Conservation (phyloP, 2,797 vertebrate species). For the Oceanodroma leucorhoa region DNA sequence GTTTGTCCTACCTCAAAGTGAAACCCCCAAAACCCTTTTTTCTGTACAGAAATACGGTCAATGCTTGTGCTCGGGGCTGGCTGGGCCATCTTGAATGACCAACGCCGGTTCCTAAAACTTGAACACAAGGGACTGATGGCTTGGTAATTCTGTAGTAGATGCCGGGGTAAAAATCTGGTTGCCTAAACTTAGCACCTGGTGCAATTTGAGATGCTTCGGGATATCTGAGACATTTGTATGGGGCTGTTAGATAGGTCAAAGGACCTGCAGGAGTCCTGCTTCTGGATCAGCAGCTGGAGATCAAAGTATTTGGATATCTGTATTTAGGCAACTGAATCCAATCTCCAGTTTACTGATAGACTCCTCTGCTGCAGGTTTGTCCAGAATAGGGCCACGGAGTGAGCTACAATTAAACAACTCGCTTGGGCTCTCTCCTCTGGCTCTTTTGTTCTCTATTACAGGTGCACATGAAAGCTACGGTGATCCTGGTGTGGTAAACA, state of each 20-base stretch:
- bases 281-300: neutral
- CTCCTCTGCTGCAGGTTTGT: neutral
- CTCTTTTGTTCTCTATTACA: neutral
- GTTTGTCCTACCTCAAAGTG: neutral
- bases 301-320: neutral
- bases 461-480: neutral
- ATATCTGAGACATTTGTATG: neutral
- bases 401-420: neutral
- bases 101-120: neutral
- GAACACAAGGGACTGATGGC: neutral
- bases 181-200: neutral
- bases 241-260: neutral
- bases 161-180: neutral
- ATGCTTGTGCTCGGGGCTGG: accelerated
- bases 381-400: neutral
- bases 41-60: too few relatives aligned
- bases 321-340: neutral
- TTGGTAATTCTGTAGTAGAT: neutral
- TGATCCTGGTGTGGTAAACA: neutral
- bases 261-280: neutral
- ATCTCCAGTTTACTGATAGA: neutral
- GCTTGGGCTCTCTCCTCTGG: neutral
- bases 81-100: neutral
- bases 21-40: neutral
- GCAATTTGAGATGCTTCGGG: neutral